Evolutionary conservation across 1,140 invertebrate genomes (phyloP).

Genomic region (Drosophila nigrodunni): DNA sequence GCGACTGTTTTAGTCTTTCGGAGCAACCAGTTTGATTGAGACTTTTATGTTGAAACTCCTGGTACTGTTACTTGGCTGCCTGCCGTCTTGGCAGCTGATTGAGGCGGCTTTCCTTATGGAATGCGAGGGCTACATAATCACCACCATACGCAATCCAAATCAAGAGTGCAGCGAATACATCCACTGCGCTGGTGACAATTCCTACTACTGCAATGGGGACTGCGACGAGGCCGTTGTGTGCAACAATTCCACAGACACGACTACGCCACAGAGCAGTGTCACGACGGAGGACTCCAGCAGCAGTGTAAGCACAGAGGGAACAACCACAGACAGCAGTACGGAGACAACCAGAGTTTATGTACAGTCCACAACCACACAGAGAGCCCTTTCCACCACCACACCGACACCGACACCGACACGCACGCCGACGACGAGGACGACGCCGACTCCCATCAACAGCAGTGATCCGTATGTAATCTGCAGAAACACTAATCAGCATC

Average conservation of each 20-base stretch:
- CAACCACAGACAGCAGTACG: too few species aligned
- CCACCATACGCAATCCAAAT: slow-evolving; percentile 48
- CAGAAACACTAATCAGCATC: slow-evolving; percentile 35
- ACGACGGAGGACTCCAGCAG: background rate
- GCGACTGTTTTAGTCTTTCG: slow-evolving; percentile 9
- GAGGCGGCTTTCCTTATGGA: slow-evolving; percentile 60
- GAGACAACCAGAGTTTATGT: too few species aligned
- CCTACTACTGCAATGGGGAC: slow-evolving; percentile 69
- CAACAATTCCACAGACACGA: slow-evolving; percentile 2
- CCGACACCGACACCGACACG: background rate
- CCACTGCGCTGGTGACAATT: slow-evolving; percentile 71
- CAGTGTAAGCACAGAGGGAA: background rate
- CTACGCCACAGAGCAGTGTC: background rate
- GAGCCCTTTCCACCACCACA: background rate
- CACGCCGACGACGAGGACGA: too few species aligned
- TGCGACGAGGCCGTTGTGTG: slow-evolving; percentile 55
- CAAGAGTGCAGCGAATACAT: slow-evolving; percentile 69
- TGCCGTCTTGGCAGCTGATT: slow-evolving; percentile 26
- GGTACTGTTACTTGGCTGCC: slow-evolving; percentile 45
- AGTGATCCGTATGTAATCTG: slow-evolving; percentile 46
- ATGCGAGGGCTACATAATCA: slow-evolving; percentile 68
- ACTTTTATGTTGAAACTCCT: slow-evolving; percentile 57
- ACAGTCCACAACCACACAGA: background rate
- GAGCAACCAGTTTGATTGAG: slow-evolving; percentile 39
- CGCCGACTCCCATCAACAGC: background rate